phyloP scores from a whole-genome alignment of 2,888 invertebrate species.

The Temnothorax rugatulus region DNA sequence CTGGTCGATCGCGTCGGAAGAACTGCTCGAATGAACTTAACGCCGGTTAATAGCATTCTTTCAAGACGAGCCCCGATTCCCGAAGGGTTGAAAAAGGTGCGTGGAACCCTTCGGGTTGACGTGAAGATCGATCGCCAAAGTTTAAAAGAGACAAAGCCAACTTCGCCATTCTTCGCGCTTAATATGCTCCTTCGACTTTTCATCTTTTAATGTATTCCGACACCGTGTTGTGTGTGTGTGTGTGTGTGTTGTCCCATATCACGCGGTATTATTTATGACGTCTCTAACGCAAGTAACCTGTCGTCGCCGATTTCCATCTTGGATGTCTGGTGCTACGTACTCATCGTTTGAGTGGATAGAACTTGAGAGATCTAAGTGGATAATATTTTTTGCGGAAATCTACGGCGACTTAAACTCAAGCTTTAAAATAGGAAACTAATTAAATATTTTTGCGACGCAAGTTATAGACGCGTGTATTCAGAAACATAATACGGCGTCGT shows the following conservation, averaged over 20 bases:
- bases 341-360: neutral
- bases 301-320: neutral
- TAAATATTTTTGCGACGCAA: constrained; percentile 24
- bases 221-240: neutral
- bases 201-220: constrained; percentile 12
- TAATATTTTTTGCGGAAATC: constrained; percentile 3
- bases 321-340: neutral
- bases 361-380: neutral
- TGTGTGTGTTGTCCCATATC: neutral
- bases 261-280: constrained; percentile 19
- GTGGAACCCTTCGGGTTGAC: neutral
- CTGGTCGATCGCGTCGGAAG: constrained; percentile 8
- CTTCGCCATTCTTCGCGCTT: constrained; percentile 4
- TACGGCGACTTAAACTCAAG: neutral
- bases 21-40: constrained; percentile 37
- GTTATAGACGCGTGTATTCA: constrained; percentile 12
- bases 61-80: neutral
- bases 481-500: neutral
- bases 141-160: constrained; percentile 33
- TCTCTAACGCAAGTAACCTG: neutral
- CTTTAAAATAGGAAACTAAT: constrained; percentile 11
- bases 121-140: constrained; percentile 24
- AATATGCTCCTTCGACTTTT: constrained; percentile 27
- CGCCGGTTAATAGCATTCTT: constrained; percentile 35
- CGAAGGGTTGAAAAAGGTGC: constrained; percentile 22